phyloP scores from a whole-genome alignment of 2,113 vertebrate genomes.

The Carassius gibelio region DNA sequence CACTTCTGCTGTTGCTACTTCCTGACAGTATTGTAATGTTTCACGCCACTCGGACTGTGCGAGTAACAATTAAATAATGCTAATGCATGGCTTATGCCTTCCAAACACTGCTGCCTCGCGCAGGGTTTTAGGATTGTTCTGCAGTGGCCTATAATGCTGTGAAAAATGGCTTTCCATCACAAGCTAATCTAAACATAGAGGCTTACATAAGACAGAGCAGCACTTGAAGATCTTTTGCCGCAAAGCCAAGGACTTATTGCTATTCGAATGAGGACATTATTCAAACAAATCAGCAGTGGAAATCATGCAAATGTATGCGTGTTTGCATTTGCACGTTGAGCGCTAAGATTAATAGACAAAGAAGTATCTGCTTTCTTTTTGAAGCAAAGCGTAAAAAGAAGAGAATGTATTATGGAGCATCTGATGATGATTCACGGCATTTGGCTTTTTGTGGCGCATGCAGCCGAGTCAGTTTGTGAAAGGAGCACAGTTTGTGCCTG shows the following conservation, averaged over 20 bases:
- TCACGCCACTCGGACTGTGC: background rate
- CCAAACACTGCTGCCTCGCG: constrained; percentile 36
- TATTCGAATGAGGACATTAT: constrained; percentile 64
- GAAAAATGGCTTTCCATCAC: constrained; percentile 49
- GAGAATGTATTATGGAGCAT: constrained; percentile 21
- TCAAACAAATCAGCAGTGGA: constrained; percentile 61
- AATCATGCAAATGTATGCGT: constrained; percentile 68
- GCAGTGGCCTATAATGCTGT: constrained; percentile 42
- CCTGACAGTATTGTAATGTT: constrained; percentile 23
- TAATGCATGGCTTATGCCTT: constrained; percentile 53
- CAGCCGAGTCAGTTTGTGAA: background rate
- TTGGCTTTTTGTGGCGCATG: background rate
- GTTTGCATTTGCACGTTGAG: constrained; percentile 52
- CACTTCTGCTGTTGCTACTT: background rate
- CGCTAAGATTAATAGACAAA: constrained; percentile 62
- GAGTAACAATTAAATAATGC: constrained; percentile 51
- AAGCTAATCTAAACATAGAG: constrained; percentile 59
- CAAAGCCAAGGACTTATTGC: constrained; percentile 62
- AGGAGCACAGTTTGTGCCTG: background rate
- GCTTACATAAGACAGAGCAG: constrained; percentile 52
- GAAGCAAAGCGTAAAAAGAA: background rate
- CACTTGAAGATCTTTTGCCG: constrained; percentile 56
- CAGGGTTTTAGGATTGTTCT: constrained; percentile 39
- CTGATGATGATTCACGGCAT: constrained; percentile 39
- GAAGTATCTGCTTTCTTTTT: constrained; percentile 28